Conservation (phyloP, 2,113 vertebrate genomes). For the Thinocorus orbignyianus region DNA sequence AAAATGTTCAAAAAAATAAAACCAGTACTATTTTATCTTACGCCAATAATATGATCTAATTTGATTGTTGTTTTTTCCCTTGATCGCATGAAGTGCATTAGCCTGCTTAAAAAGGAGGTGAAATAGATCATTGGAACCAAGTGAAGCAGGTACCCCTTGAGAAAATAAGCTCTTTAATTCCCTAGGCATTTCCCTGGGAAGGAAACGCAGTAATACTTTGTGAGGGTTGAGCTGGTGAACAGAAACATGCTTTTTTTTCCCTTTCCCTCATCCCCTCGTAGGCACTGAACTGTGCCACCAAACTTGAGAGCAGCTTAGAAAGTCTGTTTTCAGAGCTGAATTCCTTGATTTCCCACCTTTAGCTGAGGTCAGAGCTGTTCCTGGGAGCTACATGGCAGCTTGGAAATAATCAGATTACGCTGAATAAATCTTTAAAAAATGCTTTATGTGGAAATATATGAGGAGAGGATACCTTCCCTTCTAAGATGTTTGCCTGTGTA, state of each 20-base stretch:
- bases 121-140: slow-evolving; percentile 28
- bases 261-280: neutral
- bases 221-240: neutral
- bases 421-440: neutral
- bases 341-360: neutral
- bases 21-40: slow-evolving; percentile 42
- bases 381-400: neutral
- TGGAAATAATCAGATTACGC: neutral
- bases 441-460: neutral
- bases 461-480: neutral
- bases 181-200: neutral
- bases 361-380: neutral
- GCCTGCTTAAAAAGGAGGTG: neutral
- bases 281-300: neutral
- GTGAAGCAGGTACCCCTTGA: neutral
- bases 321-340: neutral
- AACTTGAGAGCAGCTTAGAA: neutral
- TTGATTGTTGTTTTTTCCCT: slow-evolving; percentile 48
- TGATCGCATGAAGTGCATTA: slow-evolving; percentile 52
- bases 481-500: neutral
- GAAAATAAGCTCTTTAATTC: slow-evolving; percentile 11
- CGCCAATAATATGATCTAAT: slow-evolving; percentile 53
- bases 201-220: neutral
- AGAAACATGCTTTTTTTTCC: neutral
- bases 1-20: slow-evolving; percentile 35